Evolutionary conservation across 2,113 vertebrate species (phyloP).

Genomic region (Panthera uncia): DNA sequence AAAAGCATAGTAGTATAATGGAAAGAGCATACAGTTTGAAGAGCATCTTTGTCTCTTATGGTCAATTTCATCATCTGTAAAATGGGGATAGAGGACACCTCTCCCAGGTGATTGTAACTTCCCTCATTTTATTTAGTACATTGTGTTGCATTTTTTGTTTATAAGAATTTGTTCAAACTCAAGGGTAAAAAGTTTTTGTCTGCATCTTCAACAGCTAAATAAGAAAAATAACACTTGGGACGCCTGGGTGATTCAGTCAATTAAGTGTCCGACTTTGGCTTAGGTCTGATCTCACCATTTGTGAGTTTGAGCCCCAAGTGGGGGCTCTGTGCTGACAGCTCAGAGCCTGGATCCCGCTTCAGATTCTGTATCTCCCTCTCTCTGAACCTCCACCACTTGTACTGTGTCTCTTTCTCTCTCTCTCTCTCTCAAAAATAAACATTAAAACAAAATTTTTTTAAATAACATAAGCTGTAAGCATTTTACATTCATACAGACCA

Average conservation of each 20-base stretch:
- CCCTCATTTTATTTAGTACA: neutral
- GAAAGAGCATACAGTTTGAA: neutral
- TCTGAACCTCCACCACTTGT: too few species aligned
- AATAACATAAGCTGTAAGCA: neutral
- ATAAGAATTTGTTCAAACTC: slow-evolving; percentile 33
- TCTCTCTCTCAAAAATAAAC: neutral
- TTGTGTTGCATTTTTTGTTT: slow-evolving; percentile 17
- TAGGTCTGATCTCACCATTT: too few species aligned
- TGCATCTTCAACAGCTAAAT: neutral
- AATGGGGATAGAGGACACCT: neutral
- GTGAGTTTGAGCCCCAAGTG: too few species aligned
- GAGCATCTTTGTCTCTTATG: neutral
- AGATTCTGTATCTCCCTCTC: too few species aligned
- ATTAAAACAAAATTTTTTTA: too few species aligned
- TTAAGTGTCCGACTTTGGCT: too few species aligned
- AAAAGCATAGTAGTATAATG: slow-evolving; percentile 4
- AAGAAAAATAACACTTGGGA: too few species aligned
- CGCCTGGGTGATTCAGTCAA: too few species aligned
- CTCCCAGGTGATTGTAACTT: slow-evolving; percentile 12
- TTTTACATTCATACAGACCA: neutral
- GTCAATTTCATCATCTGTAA: neutral
- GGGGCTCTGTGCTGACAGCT: too few species aligned
- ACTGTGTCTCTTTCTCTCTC: too few species aligned
- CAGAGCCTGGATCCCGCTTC: too few species aligned
- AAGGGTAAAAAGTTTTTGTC: neutral